Evolutionary conservation across 35 echinoderm and acorn worm species (phyloP).

Genomic region (Apostichopus californicus): DNA sequence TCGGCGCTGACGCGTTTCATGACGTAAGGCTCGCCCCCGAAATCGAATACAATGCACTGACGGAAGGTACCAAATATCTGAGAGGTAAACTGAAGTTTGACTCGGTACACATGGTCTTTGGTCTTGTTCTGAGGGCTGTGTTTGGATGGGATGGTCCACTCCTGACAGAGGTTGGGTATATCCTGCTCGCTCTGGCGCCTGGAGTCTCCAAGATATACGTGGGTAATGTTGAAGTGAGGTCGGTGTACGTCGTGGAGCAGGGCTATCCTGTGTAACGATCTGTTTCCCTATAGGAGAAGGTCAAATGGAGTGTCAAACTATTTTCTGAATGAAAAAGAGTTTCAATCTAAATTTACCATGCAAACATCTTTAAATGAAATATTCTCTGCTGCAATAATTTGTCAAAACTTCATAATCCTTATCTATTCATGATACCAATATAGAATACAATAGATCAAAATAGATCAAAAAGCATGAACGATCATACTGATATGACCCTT

Average conservation of each 20-base stretch:
- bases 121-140: slow-evolving; percentile 49
- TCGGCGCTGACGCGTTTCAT: slow-evolving; percentile 85
- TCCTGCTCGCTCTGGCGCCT: slow-evolving; percentile 80
- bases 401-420: no score
- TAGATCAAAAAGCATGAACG: no score
- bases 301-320: no score
- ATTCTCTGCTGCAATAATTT: no score
- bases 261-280: slow-evolving; percentile 73
- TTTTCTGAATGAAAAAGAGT: no score
- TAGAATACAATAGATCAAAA: no score
- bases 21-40: slow-evolving; percentile 83
- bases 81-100: slow-evolving; percentile 96
- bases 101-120: slow-evolving; percentile 86
- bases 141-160: slow-evolving; percentile 80
- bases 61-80: slow-evolving; percentile 99
- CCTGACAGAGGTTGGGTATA: slow-evolving; percentile 81
- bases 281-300: slow-evolving; percentile 54
- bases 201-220: slow-evolving; percentile 72
- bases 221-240: slow-evolving; percentile 90
- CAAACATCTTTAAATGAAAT: no score
- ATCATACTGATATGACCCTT: no score
- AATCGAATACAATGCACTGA: slow-evolving; percentile 95
- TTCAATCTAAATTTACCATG: no score
- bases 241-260: slow-evolving; percentile 94
- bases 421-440: no score